A percentile compares a stretch with the other conserved stretches of the same genome.
These are phyloP conservation scores for Sebastes matsubarae DNA, from an alignment of 2,797 vertebrate species.

Conservation along the genomic window DNA sequence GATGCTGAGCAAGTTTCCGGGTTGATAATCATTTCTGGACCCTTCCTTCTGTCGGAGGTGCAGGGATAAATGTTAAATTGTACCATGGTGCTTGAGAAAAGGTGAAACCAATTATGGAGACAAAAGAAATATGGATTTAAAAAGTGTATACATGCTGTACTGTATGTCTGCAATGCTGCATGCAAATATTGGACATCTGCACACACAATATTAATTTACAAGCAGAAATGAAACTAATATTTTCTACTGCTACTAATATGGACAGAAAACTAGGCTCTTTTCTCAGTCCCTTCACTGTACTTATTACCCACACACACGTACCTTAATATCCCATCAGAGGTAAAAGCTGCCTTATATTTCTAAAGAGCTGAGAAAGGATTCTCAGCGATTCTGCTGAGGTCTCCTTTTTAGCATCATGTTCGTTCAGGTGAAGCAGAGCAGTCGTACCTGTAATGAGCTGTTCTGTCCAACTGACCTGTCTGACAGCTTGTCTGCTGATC, in stretches of 20 bases:
- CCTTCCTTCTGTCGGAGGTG: background rate
- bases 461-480: background rate
- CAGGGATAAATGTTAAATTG: conserved; percentile 4
- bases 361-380: background rate
- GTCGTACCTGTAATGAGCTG: conserved; percentile 9
- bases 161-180: conserved; percentile 8
- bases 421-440: background rate
- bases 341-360: background rate
- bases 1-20: background rate
- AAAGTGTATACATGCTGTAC: background rate
- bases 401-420: background rate
- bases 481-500: conserved; percentile 11
- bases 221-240: background rate
- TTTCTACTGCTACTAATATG: background rate
- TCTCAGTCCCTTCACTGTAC: background rate
- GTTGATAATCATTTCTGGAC: conserved; percentile 22
- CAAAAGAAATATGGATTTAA: background rate
- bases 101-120: conserved; percentile 12
- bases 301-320: background rate
- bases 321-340: background rate
- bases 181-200: background rate
- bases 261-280: background rate
- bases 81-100: background rate
- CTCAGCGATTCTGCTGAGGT: background rate
- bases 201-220: background rate